Conservation (phyloP, 1,140 invertebrate genomes). For the Drosophila repletoides region DNA sequence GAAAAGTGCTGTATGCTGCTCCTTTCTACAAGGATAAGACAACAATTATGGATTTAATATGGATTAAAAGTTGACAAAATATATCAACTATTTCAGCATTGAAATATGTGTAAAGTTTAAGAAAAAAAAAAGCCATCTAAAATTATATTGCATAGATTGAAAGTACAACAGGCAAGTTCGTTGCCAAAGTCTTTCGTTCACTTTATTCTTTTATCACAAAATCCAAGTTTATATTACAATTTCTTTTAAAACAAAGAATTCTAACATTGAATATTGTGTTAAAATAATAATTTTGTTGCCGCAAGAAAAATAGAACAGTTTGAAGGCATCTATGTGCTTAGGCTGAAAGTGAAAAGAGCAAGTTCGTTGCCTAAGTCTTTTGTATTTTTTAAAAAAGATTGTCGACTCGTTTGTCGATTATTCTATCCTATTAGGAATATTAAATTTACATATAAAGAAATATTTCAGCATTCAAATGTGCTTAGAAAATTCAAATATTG, state of each 20-base stretch:
- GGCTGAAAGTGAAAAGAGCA: not conserved
- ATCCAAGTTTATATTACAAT: slow-evolving; percentile 6
- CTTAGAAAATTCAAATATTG: too few relatives aligned
- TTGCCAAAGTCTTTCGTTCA: slow-evolving; percentile 46
- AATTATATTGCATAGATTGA: not conserved
- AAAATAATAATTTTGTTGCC: too few relatives aligned
- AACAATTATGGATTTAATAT: slow-evolving; percentile 10
- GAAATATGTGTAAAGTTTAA: slow-evolving; percentile 9
- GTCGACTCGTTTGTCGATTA: too few relatives aligned
- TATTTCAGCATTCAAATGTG: too few relatives aligned
- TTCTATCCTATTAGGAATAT: too few relatives aligned
- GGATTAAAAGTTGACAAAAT: slow-evolving; percentile 12
- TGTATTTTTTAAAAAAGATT: slow-evolving; percentile 10
- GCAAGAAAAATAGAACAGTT: too few relatives aligned
- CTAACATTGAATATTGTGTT: too few relatives aligned
- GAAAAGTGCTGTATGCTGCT: slow-evolving; percentile 22
- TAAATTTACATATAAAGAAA: too few relatives aligned
- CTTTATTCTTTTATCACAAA: not conserved
- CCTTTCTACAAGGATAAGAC: slow-evolving; percentile 25
- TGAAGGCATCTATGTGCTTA: slow-evolving; percentile 23
- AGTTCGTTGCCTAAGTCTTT: slow-evolving; percentile 52
- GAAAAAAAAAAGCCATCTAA: not conserved
- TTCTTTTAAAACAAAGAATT: too few relatives aligned
- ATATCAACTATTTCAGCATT: not conserved
- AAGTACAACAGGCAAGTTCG: slow-evolving; percentile 20